Evolutionary conservation across 2,113 vertebrate species (phyloP).

Genomic region (Arenaria interpres): DNA sequence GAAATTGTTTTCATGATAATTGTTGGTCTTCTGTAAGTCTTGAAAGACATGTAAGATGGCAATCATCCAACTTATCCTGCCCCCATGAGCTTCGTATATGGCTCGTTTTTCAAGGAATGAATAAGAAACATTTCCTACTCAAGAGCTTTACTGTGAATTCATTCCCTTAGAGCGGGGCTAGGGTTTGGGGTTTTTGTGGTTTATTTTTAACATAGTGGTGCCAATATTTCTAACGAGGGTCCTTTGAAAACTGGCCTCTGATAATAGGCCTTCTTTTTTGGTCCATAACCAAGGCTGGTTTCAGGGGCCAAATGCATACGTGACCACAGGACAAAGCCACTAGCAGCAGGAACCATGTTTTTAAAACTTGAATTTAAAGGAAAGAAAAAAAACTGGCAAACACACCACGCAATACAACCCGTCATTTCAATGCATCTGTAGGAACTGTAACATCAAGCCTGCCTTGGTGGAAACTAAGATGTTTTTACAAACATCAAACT

Average conservation of each 20-base stretch:
- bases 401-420: not conserved
- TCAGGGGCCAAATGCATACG: rapidly evolving
- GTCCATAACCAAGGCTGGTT: not conserved
- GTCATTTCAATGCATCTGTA: not conserved
- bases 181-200: not conserved
- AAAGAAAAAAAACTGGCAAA: not conserved
- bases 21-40: not conserved
- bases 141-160: not conserved
- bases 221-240: not conserved
- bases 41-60: not conserved
- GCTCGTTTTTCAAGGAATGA: not conserved
- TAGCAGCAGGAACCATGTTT: not conserved
- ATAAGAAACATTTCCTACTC: not conserved
- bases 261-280: not conserved
- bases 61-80: not conserved
- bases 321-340: not conserved
- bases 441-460: not conserved
- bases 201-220: not conserved
- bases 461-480: not conserved
- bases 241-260: not conserved
- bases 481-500: not conserved
- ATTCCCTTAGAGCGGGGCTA: not conserved
- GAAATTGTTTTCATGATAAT: not conserved
- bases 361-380: not conserved
- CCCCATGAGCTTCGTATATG: not conserved